These are phyloP conservation scores for Hetaerina americana DNA, from an alignment of 1,140 invertebrate species.

Conservation along the genomic window DNA sequence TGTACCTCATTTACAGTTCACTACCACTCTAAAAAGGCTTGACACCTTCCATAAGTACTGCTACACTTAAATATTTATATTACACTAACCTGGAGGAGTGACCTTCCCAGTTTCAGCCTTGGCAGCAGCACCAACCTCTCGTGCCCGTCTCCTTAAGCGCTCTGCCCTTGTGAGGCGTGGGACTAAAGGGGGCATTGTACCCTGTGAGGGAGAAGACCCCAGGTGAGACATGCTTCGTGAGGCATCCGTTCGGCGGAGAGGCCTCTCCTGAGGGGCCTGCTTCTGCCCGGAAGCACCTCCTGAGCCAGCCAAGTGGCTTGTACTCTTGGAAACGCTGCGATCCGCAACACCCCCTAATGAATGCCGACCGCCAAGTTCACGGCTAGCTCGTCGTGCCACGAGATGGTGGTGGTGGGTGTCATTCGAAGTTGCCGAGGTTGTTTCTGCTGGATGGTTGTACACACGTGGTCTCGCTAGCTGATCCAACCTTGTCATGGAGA, in stretches of 20 bases:
- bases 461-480: conserved; percentile 59
- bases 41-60: no score
- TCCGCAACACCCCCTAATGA: conserved; percentile 24
- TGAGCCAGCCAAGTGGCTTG: conserved; percentile 24
- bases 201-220: conserved; percentile 18
- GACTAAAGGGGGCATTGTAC: conserved; percentile 21
- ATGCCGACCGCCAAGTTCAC: not conserved
- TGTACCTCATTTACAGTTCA: no score
- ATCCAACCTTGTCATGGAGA: conserved; percentile 83
- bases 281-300: conserved; percentile 10
- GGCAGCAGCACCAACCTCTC: conserved; percentile 27
- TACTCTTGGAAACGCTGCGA: conserved; percentile 48
- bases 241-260: conserved; percentile 31
- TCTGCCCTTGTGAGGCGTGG: conserved; percentile 38
- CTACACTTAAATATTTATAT: no score
- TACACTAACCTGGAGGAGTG: conserved; percentile 28
- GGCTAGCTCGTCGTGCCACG: not conserved
- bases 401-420: not conserved
- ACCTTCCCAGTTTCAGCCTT: conserved; percentile 12
- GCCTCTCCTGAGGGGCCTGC: conserved; percentile 23
- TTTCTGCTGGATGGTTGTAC: conserved; percentile 27
- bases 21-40: no score
- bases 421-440: conserved; percentile 30
- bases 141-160: conserved; percentile 35
- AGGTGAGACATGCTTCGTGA: conserved; percentile 38